phyloP scores from a whole-genome alignment of 37 sponge, comb jelly and placozoan species.

The Dysidea cf. avara region DNA sequence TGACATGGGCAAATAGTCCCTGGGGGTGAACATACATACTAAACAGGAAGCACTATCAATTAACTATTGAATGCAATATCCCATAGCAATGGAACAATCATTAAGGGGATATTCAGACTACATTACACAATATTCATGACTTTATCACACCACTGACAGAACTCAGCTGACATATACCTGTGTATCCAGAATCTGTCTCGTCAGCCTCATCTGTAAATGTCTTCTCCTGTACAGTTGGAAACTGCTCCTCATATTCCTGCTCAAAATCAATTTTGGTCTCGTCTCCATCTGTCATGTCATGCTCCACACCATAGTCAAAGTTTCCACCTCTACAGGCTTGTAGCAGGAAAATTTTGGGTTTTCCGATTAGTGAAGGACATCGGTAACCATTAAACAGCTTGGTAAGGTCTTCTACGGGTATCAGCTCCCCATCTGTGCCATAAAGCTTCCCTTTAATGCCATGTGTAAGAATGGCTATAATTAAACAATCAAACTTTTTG shows the following conservation, averaged over 20 bases:
- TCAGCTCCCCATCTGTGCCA: conserved; percentile 81
- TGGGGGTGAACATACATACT: too few relatives aligned
- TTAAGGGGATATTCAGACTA: too few relatives aligned
- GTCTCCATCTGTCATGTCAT: conserved; percentile 46
- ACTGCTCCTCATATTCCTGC: background rate
- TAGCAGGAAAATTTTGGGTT: conserved; percentile 88
- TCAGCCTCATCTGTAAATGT: background rate
- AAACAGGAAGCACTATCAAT: too few relatives aligned
- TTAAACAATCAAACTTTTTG: conserved; percentile 52
- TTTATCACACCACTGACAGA: too few relatives aligned
- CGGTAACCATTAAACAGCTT: conserved; percentile 64
- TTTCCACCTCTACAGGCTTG: conserved; percentile 79
- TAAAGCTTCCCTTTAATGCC: conserved; percentile 72
- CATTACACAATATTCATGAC: too few relatives aligned
- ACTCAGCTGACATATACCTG: too few relatives aligned
- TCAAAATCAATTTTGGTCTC: background rate
- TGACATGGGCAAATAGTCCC: too few relatives aligned
- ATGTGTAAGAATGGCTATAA: conserved; percentile 72
- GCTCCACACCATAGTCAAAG: conserved; percentile 75
- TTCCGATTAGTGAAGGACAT: conserved; percentile 80
- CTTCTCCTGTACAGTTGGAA: background rate
- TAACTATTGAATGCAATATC: too few relatives aligned
- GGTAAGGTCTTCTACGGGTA: conserved; percentile 52
- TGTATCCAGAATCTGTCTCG: too few relatives aligned
- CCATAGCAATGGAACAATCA: too few relatives aligned